phyloP scores from a whole-genome alignment of 2,113 vertebrate genomes.

The Pungitius pungitius region DNA sequence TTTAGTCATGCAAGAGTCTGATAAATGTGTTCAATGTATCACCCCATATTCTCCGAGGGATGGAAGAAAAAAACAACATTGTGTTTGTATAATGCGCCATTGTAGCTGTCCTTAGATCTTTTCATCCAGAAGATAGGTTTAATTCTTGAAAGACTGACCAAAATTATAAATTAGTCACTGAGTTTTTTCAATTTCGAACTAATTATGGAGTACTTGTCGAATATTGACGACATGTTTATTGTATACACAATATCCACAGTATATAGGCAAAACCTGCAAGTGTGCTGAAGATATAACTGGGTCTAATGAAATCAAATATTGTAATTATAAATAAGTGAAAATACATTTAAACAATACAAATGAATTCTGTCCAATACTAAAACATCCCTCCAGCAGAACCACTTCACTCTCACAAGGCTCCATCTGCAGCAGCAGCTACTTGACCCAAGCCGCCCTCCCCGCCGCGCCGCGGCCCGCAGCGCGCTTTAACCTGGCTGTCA shows the following conservation, averaged over 20 bases:
- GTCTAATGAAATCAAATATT: neutral
- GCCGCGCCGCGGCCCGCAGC: neutral
- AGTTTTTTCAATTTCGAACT: neutral
- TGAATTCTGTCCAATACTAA: neutral
- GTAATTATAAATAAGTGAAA: neutral
- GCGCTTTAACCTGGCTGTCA: neutral
- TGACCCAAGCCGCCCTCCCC: neutral
- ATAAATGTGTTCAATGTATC: neutral
- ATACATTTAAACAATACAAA: neutral
- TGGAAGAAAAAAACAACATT: neutral
- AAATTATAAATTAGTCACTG: neutral
- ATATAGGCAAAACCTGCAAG: neutral
- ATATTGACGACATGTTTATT: neutral
- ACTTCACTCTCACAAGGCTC: neutral
- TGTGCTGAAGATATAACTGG: neutral
- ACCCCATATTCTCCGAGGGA: neutral
- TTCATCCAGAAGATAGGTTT: neutral
- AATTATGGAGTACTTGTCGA: neutral
- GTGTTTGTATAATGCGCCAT: neutral
- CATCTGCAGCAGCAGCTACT: neutral
- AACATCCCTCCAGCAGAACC: neutral
- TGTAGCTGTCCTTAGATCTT: neutral
- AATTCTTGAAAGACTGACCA: neutral
- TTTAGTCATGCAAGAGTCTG: neutral
- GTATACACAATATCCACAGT: neutral